These are phyloP conservation scores for Hippasteria phrygiana DNA, from an alignment of 53 echinoderm and acorn worm genomes.

Conservation along the genomic window DNA sequence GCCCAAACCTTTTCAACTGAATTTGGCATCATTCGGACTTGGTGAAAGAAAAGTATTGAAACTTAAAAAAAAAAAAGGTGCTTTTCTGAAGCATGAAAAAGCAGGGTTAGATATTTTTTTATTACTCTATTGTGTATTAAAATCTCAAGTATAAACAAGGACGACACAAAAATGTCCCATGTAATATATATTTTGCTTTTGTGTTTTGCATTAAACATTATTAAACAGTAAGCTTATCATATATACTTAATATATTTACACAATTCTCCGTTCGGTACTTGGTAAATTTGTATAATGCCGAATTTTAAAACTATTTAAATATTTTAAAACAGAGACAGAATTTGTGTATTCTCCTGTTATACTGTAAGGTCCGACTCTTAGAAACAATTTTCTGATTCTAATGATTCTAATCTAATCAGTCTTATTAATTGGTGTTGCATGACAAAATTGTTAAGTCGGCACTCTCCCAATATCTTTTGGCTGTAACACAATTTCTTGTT, in stretches of 20 bases:
- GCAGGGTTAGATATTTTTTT: conserved; percentile 59
- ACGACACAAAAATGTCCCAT: conserved; percentile 21
- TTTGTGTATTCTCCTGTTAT: not conserved
- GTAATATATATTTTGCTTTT: conserved; percentile 40
- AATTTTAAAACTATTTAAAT: not conserved
- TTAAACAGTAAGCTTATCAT: conserved; percentile 45
- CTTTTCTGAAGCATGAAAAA: conserved; percentile 46
- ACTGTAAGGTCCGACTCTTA: not conserved
- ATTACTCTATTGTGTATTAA: conserved; percentile 32
- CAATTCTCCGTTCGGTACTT: not conserved
- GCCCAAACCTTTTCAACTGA: too few relatives aligned
- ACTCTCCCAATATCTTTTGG: too few relatives aligned
- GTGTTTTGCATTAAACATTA: conserved; percentile 16
- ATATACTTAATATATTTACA: conserved; percentile 53
- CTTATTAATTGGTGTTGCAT: too few relatives aligned
- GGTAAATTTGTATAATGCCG: not conserved
- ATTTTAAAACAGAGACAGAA: not conserved
- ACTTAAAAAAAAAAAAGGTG: conserved; percentile 42
- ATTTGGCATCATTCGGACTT: not conserved
- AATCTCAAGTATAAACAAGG: conserved; percentile 16
- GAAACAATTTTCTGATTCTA: not conserved
- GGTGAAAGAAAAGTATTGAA: not conserved
- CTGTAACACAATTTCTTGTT: too few relatives aligned
- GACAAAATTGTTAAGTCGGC: too few relatives aligned
- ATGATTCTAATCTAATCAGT: not conserved